phyloP scores from a whole-genome alignment of 2,888 invertebrate species.

The Lycocerus yunnanus region DNA sequence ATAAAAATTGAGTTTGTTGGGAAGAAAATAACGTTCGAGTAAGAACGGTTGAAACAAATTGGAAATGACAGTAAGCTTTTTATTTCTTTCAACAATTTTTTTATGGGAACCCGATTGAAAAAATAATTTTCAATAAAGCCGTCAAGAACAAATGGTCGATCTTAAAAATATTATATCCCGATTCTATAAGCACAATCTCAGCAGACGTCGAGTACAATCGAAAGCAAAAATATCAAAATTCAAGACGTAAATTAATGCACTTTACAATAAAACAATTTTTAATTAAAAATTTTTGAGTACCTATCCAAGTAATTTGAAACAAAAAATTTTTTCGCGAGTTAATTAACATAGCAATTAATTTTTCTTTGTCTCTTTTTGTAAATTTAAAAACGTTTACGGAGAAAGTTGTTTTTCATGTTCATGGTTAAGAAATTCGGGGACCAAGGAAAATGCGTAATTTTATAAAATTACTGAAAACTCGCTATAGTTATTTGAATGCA shows the following conservation, averaged over 20 bases:
- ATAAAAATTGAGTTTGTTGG: constrained; percentile 9
- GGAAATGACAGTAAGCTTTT: constrained; percentile 50
- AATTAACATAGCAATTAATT: constrained; percentile 9
- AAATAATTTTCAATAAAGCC: constrained; percentile 52
- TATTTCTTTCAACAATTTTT: constrained; percentile 42
- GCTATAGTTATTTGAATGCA: constrained; percentile 41
- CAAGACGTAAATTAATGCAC: neutral
- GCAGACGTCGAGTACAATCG: constrained; percentile 16
- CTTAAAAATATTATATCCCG: constrained; percentile 44
- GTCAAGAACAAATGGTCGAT: constrained; percentile 48
- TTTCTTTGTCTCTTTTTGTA: constrained; percentile 13
- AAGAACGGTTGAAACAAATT: constrained; percentile 43
- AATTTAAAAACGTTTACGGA: constrained; percentile 11
- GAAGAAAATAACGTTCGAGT: constrained; percentile 10
- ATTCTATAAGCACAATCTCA: constrained; percentile 41
- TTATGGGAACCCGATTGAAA: constrained; percentile 43
- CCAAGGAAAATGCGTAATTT: constrained; percentile 27
- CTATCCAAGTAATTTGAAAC: neutral
- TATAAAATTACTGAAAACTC: constrained; percentile 32
- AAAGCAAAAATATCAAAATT: neutral
- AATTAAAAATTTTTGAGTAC: neutral
- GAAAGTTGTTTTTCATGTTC: neutral
- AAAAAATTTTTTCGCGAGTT: neutral
- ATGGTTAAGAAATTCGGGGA: constrained; percentile 16
- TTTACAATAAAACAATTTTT: neutral